These are phyloP conservation scores for Lucinisca nassula DNA, from an alignment of 2,888 invertebrate genomes.

Conservation along the genomic window DNA sequence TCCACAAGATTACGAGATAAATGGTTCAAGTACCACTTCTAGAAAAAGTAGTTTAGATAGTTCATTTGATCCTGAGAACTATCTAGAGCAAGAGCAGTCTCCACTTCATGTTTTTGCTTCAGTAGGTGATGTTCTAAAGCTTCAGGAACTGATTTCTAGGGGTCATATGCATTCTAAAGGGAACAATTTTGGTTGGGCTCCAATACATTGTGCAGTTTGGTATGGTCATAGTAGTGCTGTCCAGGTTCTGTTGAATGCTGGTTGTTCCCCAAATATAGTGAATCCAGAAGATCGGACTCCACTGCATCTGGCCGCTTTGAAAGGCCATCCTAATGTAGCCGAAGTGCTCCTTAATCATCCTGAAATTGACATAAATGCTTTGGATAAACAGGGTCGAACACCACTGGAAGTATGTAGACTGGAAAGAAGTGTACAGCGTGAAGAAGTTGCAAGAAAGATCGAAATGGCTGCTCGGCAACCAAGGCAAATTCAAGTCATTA, in stretches of 20 bases:
- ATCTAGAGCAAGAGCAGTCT: constrained; percentile 77
- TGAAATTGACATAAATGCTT: constrained; percentile 84
- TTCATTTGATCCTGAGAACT: constrained; percentile 61
- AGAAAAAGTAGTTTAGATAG: constrained; percentile 67
- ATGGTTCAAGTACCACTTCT: constrained; percentile 59
- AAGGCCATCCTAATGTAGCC: constrained; percentile 87
- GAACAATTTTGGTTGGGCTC: constrained; percentile 87
- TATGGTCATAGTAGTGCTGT: constrained; percentile 87
- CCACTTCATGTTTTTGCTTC: constrained; percentile 86
- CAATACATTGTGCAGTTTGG: constrained; percentile 89
- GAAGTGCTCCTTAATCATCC: constrained; percentile 87
- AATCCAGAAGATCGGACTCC: constrained; percentile 88
- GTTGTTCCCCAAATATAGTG: constrained; percentile 87
- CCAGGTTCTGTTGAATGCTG: constrained; percentile 85
- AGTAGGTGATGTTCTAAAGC: constrained; percentile 83
- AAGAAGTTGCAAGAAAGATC: constrained; percentile 72
- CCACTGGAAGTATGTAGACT: constrained; percentile 87
- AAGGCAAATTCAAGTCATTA: constrained; percentile 76
- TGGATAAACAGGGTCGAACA: constrained; percentile 87
- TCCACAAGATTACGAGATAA: constrained; percentile 57
- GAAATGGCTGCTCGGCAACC: constrained; percentile 69
- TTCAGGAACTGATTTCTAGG: constrained; percentile 81
- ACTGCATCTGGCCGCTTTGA: constrained; percentile 88
- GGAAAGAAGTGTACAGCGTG: constrained; percentile 70
- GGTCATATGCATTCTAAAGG: constrained; percentile 84